Evolutionary conservation across 2,113 vertebrate genomes (phyloP).

Genomic region (Craseonycteris thonglongyai): DNA sequence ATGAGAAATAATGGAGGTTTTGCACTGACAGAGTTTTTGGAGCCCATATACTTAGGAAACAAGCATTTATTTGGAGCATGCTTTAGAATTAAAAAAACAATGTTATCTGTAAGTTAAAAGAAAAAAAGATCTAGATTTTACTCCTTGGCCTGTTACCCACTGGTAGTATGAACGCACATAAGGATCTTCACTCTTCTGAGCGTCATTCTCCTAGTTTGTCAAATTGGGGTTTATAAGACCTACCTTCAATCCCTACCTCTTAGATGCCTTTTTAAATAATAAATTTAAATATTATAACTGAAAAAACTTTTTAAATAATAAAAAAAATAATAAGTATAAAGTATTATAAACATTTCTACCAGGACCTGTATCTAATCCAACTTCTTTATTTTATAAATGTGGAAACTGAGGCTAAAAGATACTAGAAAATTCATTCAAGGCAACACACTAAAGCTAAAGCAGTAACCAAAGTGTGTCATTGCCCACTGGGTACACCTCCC

Average conservation of each 20-base stretch:
- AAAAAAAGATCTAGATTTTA: background rate
- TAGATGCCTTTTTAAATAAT: background rate
- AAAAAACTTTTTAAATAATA: background rate
- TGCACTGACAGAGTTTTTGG: background rate
- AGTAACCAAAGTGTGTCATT: background rate
- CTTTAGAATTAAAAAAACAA: background rate
- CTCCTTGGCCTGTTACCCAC: background rate
- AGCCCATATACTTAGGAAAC: background rate
- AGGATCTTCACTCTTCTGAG: background rate
- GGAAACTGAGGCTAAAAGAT: conserved; percentile 20
- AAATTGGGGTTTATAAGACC: background rate
- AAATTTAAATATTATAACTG: background rate
- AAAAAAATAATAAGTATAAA: background rate
- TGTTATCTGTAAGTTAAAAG: background rate
- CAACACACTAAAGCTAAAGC: background rate
- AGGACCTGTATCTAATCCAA: background rate
- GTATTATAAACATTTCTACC: background rate
- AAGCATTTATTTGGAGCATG: background rate
- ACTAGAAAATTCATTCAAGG: background rate
- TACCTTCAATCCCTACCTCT: background rate
- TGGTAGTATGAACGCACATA: background rate
- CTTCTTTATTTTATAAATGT: background rate
- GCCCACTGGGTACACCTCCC: background rate
- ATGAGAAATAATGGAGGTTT: background rate
- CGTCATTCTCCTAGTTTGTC: background rate